Percentiles rank a stretch among this genome's conserved stretches.
phyloP scores from a whole-genome alignment of 2,888 invertebrate species.

The Drosophila putrida region DNA sequence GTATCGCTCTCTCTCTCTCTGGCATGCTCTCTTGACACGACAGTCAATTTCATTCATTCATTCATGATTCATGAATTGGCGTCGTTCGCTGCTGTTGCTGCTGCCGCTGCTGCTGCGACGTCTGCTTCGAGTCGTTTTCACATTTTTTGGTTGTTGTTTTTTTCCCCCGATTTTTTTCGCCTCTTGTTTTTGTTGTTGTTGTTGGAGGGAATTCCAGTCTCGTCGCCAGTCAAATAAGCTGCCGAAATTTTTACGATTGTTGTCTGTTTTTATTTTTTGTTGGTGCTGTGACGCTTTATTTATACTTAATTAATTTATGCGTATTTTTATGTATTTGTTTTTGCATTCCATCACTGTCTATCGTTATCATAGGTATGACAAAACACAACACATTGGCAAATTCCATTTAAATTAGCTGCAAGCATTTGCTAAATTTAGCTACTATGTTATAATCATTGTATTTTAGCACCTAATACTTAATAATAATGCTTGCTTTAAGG shows the following conservation, averaged over 20 bases:
- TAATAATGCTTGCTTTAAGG: constrained; percentile 9
- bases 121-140: constrained; percentile 48
- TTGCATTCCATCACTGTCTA: constrained; percentile 14
- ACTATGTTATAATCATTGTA: constrained; percentile 28
- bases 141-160: constrained; percentile 50
- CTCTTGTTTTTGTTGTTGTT: constrained; percentile 25
- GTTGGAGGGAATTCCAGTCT: constrained; percentile 53
- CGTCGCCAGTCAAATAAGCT: constrained; percentile 32
- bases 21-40: constrained; percentile 42
- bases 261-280: background rate
- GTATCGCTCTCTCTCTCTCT: constrained; percentile 26
- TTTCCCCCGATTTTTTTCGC: constrained; percentile 51
- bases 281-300: constrained; percentile 46
- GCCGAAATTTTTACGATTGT: constrained; percentile 42
- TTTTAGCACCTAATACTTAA: constrained; percentile 22
- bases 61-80: constrained; percentile 62
- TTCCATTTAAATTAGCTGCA: constrained; percentile 45
- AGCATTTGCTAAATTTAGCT: constrained; percentile 34
- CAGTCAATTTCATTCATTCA: constrained; percentile 75
- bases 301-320: constrained; percentile 48
- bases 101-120: constrained; percentile 27
- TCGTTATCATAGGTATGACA: constrained; percentile 31
- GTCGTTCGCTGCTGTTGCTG: constrained; percentile 16
- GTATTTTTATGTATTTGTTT: constrained; percentile 22
- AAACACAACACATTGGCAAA: constrained; percentile 19